These are phyloP conservation scores for Tachypleus tridentatus DNA, from an alignment of 1,140 invertebrate species.

Conservation along the genomic window DNA sequence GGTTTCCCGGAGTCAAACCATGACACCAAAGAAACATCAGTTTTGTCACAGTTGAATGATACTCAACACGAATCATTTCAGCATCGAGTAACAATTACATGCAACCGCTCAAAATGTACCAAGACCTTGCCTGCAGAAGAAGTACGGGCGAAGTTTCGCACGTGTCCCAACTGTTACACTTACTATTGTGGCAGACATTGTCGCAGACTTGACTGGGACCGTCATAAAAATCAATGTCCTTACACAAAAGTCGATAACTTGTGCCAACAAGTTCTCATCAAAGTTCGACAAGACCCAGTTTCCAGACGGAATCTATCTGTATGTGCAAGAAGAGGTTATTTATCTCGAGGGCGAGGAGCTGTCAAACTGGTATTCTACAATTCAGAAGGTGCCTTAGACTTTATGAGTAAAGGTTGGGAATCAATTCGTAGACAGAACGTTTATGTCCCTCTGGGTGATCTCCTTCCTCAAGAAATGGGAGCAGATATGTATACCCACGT, in stretches of 20 bases:
- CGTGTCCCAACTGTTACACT: conserved; percentile 87
- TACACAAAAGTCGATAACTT: conserved; percentile 65
- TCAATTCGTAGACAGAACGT: conserved; percentile 17
- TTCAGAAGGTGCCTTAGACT: conserved; percentile 66
- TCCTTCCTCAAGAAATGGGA: conserved; percentile 74
- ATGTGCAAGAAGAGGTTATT: conserved; percentile 62
- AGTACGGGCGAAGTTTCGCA: conserved; percentile 52
- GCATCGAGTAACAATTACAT: conserved; percentile 26
- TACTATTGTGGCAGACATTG: conserved; percentile 59
- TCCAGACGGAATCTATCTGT: conserved; percentile 63
- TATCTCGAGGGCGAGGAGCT: conserved; percentile 72
- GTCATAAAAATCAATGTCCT: conserved; percentile 73
- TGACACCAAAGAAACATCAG: no score
- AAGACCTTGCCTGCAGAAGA: conserved; percentile 30
- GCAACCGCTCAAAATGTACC: conserved; percentile 31
- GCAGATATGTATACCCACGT: conserved; percentile 72
- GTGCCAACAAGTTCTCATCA: conserved; percentile 73
- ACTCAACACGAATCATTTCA: no score
- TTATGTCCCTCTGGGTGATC: conserved; percentile 63
- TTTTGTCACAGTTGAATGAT: no score
- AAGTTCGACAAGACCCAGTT: conserved; percentile 66
- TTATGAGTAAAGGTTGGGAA: conserved; percentile 31
- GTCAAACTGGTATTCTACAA: conserved; percentile 81
- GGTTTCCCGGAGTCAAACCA: no score
- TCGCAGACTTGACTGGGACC: conserved; percentile 75